phyloP scores from a whole-genome alignment of 1,140 invertebrate genomes.

The Parasteatoda tepidariorum region DNA sequence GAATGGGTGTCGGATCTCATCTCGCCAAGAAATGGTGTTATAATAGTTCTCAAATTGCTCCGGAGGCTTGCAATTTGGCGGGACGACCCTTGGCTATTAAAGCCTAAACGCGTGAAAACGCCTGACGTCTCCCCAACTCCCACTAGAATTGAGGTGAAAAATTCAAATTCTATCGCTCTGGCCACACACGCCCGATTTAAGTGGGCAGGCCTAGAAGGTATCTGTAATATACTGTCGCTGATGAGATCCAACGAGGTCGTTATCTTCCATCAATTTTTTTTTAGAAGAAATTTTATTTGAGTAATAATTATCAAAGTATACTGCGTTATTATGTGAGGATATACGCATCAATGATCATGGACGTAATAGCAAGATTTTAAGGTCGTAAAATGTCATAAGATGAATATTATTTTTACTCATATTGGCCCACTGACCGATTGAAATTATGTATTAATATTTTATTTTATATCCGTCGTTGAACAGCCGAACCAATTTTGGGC shows the following conservation, averaged over 20 bases:
- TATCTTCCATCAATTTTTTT: not conserved
- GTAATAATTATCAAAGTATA: not conserved
- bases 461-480: no score
- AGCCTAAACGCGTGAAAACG: constrained; percentile 31
- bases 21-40: constrained; percentile 43
- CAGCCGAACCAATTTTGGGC: no score
- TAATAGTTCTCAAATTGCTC: constrained; percentile 50
- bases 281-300: not conserved
- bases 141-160: constrained; percentile 32
- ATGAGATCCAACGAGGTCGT: not conserved
- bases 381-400: no score
- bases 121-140: constrained; percentile 26
- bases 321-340: not conserved
- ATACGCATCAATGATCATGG: not conserved
- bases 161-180: constrained; percentile 26
- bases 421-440: no score
- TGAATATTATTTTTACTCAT: no score
- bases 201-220: not conserved
- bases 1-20: constrained; percentile 44
- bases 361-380: no score
- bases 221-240: not conserved
- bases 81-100: constrained; percentile 7
- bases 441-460: no score
- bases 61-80: constrained; percentile 32
- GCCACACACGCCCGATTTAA: constrained; percentile 19